A percentile compares a stretch with the other conserved stretches of the same genome.
phyloP scores from a whole-genome alignment of 64 coral and sea anemone species.

The Stichodactyla helianthus region DNA sequence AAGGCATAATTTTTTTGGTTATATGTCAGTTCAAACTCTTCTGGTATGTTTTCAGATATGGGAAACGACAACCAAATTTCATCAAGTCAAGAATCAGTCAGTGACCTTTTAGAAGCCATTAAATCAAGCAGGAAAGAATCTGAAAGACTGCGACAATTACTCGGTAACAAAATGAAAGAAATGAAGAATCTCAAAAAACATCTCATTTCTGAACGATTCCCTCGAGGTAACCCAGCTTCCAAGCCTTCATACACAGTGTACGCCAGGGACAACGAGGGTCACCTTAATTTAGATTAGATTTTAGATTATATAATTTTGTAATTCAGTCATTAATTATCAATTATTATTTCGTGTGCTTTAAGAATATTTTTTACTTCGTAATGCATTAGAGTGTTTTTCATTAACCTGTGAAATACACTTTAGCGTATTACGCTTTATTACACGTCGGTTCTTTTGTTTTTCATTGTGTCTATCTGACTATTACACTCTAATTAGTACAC shows the following conservation, averaged over 20 bases:
- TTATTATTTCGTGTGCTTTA: too few relatives aligned
- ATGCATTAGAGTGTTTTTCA: too few relatives aligned
- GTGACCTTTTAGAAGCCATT: slow-evolving; percentile 67
- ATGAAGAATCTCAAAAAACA: slow-evolving; percentile 69
- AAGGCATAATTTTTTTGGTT: background rate
- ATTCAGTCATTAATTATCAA: too few relatives aligned
- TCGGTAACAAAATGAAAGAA: slow-evolving; percentile 79
- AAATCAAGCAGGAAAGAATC: slow-evolving; percentile 71
- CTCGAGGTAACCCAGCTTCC: background rate
- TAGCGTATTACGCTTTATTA: too few relatives aligned
- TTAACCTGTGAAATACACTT: too few relatives aligned
- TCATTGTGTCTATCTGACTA: too few relatives aligned
- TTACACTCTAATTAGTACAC: too few relatives aligned
- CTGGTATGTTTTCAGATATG: slow-evolving; percentile 4
- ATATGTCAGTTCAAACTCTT: background rate
- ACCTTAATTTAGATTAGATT: slow-evolving; percentile 4
- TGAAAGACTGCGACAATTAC: slow-evolving; percentile 56
- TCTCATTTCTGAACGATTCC: slow-evolving; percentile 41
- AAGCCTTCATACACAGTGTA: background rate
- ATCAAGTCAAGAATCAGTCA: slow-evolving; percentile 44
- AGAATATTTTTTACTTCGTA: too few relatives aligned
- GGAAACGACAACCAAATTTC: background rate
- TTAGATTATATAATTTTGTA: background rate
- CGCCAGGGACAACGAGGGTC: background rate
- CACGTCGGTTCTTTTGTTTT: too few relatives aligned